phyloP scores from a whole-genome alignment of 2,888 invertebrate species.

The Brachyopa scutellaris region DNA sequence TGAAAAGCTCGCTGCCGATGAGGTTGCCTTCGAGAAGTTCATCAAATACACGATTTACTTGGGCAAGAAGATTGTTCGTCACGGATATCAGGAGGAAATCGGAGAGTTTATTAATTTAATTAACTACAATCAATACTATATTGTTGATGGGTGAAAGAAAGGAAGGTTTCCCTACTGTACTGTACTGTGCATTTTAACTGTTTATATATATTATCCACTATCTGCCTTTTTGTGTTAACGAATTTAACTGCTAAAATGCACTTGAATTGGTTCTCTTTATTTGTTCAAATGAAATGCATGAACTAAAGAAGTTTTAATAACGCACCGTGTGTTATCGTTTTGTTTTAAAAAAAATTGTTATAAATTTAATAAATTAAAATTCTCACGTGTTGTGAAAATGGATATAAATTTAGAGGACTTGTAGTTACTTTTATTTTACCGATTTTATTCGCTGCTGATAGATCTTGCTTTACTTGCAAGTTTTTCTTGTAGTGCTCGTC shows the following conservation, averaged over 20 bases:
- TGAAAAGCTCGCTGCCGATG: constrained; percentile 78
- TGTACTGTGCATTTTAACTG: constrained; percentile 1
- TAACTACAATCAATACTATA: constrained; percentile 81
- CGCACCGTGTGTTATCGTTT: constrained; percentile 35
- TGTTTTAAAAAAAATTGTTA: constrained; percentile 15
- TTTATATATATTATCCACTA: constrained; percentile 25
- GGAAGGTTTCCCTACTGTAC: constrained; percentile 83
- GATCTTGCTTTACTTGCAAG: no score
- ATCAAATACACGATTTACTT: constrained; percentile 80
- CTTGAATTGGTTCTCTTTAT: constrained; percentile 3
- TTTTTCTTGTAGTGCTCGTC: no score
- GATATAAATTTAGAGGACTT: no score
- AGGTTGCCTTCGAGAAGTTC: constrained; percentile 79
- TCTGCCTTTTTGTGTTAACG: constrained; percentile 44
- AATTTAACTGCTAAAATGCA: constrained; percentile 25
- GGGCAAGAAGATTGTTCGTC: constrained; percentile 80
- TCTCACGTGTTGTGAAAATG: constrained; percentile 37
- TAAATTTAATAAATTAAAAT: constrained; percentile 31
- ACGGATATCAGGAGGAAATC: constrained; percentile 81
- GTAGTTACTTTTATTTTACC: no score
- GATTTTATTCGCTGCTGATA: no score
- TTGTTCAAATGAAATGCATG: background rate
- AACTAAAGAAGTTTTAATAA: constrained; percentile 1
- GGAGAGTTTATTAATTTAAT: constrained; percentile 80
- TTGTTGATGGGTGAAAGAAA: constrained; percentile 85